phyloP scores from a whole-genome alignment of 2,888 invertebrate genomes.

The Adelphocoris suturalis region DNA sequence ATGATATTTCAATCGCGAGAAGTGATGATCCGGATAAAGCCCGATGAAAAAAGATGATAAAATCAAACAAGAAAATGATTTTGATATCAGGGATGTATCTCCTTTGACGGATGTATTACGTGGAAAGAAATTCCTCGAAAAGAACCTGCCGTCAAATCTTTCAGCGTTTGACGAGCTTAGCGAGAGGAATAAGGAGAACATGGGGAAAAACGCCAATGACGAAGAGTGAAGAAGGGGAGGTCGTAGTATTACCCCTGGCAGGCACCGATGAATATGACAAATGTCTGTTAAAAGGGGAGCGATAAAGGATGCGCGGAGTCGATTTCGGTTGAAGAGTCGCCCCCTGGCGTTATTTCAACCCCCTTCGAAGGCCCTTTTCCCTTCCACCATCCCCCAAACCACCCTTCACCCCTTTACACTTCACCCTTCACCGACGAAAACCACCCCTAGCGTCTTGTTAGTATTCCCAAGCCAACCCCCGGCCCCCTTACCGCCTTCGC shows the following conservation, averaged over 20 bases:
- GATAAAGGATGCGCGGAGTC: conserved; percentile 54
- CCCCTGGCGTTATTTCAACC: neutral
- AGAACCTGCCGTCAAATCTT: neutral
- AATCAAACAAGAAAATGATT: no score
- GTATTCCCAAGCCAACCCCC: conserved; percentile 64
- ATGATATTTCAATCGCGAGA: no score
- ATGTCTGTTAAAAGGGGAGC: conserved; percentile 27
- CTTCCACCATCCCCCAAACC: neutral
- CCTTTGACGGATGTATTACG: neutral
- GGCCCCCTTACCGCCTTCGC: conserved; percentile 35
- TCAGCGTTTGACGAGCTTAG: neutral
- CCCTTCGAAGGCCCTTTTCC: neutral
- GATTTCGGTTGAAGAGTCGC: neutral
- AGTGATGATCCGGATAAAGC: no score
- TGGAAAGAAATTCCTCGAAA: neutral
- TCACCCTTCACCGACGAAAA: neutral
- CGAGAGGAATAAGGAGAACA: neutral
- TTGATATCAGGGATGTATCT: no score
- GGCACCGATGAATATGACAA: conserved; percentile 59
- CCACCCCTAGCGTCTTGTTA: conserved; percentile 67
- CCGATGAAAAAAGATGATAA: no score
- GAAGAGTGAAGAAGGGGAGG: neutral
- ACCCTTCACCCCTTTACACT: neutral
- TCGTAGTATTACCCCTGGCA: conserved; percentile 34
- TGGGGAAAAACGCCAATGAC: neutral